Evolutionary conservation across 2,113 vertebrate species (phyloP).

Genomic region (Hippocampus comes): DNA sequence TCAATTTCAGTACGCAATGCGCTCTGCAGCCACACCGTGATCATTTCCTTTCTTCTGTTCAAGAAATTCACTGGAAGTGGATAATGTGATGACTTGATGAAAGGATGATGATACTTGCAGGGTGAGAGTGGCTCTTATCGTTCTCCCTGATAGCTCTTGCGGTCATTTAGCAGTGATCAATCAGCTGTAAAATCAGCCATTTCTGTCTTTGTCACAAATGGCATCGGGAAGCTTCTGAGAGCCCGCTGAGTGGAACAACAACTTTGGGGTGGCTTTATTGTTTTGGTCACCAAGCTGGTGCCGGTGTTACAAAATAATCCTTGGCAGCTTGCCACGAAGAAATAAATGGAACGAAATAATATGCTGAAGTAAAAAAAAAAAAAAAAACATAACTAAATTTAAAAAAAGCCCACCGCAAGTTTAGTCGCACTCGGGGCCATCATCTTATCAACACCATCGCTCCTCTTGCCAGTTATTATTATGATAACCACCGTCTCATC

Average conservation of each 20-base stretch:
- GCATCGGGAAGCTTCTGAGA: conserved; percentile 38
- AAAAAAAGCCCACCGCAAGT: too few species aligned
- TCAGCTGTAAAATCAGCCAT: conserved; percentile 50
- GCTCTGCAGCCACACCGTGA: conserved; percentile 13
- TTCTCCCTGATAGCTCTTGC: conserved; percentile 19
- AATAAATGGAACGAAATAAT: not conserved
- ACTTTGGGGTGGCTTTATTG: not conserved
- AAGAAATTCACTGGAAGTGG: conserved; percentile 22
- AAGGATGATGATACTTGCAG: conserved; percentile 28
- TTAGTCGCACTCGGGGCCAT: not conserved
- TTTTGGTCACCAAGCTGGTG: not conserved
- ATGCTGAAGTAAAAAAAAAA: not conserved
- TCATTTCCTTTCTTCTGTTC: conserved; percentile 34
- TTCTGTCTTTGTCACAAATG: conserved; percentile 40
- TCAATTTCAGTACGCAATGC: conserved; percentile 1
- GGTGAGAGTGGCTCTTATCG: conserved; percentile 19
- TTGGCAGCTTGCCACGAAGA: not conserved
- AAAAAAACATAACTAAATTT: too few species aligned
- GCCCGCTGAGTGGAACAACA: not conserved
- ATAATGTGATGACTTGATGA: conserved; percentile 34
- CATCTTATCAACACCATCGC: not conserved
- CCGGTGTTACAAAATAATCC: not conserved
- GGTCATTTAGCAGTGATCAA: conserved; percentile 53
- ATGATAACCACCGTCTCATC: not conserved
- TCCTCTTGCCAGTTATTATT: not conserved